Evolutionary conservation across 2,888 invertebrate species (phyloP).

Genomic region (Coelinius sp.): DNA sequence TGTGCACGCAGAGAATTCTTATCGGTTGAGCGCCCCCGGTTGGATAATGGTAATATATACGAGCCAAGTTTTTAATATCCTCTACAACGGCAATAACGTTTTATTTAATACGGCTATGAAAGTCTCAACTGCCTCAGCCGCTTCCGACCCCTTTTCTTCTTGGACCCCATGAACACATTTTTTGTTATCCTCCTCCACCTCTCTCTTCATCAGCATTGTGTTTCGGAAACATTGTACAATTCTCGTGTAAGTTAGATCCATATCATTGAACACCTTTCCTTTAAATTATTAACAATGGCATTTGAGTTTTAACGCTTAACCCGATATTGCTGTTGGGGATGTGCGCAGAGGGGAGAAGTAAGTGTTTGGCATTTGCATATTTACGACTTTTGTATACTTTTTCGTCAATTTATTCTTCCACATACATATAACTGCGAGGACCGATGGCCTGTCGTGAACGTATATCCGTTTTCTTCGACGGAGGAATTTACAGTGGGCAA

Average conservation of each 20-base stretch:
- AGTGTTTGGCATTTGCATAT: slow-evolving; percentile 47
- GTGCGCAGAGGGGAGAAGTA: slow-evolving; percentile 14
- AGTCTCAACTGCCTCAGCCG: slow-evolving; percentile 37
- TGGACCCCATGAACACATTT: slow-evolving; percentile 14
- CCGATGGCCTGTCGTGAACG: slow-evolving; percentile 19
- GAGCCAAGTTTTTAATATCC: slow-evolving; percentile 45
- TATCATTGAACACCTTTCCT: slow-evolving; percentile 18
- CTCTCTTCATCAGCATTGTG: not conserved
- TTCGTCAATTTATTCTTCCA: slow-evolving; percentile 1
- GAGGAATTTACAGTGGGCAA: slow-evolving; percentile 32
- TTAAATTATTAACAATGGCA: slow-evolving; percentile 40
- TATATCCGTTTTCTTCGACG: slow-evolving; percentile 22
- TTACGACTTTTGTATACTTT: slow-evolving; percentile 45
- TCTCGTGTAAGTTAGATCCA: not conserved
- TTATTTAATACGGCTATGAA: slow-evolving; percentile 45
- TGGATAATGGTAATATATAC: slow-evolving; percentile 29
- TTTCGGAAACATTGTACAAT: slow-evolving; percentile 13
- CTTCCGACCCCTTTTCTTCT: slow-evolving; percentile 33
- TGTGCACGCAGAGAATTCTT: slow-evolving; percentile 19
- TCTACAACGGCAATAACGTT: slow-evolving; percentile 45
- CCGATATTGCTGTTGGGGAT: not conserved
- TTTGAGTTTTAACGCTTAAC: slow-evolving; percentile 38
- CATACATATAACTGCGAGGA: slow-evolving; percentile 32
- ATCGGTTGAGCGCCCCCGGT: slow-evolving; percentile 14
- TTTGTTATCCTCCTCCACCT: slow-evolving; percentile 7